Evolutionary conservation across 2,797 vertebrate species (phyloP).

Genomic region (Rousettus madagascariensis): DNA sequence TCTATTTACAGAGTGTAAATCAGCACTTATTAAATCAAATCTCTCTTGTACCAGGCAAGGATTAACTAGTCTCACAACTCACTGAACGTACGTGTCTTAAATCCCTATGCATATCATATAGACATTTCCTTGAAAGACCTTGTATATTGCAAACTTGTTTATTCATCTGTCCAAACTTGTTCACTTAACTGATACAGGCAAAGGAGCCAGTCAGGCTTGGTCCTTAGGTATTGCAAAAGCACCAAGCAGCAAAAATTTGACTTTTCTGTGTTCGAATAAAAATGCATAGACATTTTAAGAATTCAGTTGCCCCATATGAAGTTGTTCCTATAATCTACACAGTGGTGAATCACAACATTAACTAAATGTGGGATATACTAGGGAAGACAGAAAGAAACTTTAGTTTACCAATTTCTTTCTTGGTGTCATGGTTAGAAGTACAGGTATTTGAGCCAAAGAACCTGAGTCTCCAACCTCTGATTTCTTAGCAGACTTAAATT

Average conservation of each 20-base stretch:
- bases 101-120: constrained; percentile 19
- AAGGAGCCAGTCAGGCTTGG: not conserved
- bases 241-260: not conserved
- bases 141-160: constrained; percentile 19
- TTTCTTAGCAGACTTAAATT: not conserved
- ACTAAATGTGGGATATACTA: not conserved
- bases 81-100: constrained; percentile 11
- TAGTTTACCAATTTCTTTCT: not conserved
- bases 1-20: constrained; percentile 76
- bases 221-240: not conserved
- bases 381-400: not conserved
- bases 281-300: not conserved
- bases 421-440: not conserved
- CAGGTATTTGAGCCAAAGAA: not conserved
- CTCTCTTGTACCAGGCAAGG: constrained; percentile 58
- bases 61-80: constrained; percentile 57
- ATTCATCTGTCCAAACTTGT: not conserved
- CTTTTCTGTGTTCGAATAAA: not conserved
- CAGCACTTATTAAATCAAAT: constrained; percentile 75
- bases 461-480: not conserved
- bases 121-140: constrained; percentile 41
- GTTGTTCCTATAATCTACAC: not conserved
- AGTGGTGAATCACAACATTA: not conserved
- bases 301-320: not conserved
- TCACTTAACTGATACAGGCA: not conserved